These are phyloP conservation scores for Tautogolabrus adspersus DNA, from an alignment of 2,113 vertebrate genomes.

Conservation along the genomic window DNA sequence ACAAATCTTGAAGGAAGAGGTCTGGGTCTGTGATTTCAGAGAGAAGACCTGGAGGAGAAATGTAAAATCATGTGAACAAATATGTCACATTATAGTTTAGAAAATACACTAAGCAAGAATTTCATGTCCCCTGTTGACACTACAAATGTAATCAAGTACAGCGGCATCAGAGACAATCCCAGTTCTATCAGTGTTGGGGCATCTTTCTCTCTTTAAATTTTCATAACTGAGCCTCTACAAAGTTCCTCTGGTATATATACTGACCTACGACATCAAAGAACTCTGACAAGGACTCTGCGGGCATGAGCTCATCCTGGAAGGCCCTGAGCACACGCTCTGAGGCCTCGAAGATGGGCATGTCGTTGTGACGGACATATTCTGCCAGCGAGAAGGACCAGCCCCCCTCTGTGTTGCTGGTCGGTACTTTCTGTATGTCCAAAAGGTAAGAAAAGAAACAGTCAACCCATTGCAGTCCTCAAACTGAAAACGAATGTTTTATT, in stretches of 20 bases:
- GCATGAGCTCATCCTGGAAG: conserved; percentile 99
- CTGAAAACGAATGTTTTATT: too few species aligned
- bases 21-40: conserved; percentile 93
- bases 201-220: neutral
- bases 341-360: conserved; percentile 98
- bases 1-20: conserved; percentile 93
- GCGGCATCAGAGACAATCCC: neutral
- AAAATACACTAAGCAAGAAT: too few species aligned
- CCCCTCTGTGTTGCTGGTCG: conserved; percentile 98
- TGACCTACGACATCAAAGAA: conserved; percentile 95
- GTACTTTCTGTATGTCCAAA: conserved; percentile 91
- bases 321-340: conserved; percentile 94
- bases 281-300: conserved; percentile 94
- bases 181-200: neutral
- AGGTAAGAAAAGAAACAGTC: neutral
- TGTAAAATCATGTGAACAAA: neutral
- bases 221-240: neutral
- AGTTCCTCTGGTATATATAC: conserved; percentile 58
- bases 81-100: too few species aligned
- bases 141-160: neutral
- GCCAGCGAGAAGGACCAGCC: conserved; percentile 99
- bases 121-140: too few species aligned
- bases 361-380: conserved; percentile 96
- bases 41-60: conserved; percentile 88
- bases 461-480: too few species aligned